Base-by-base conservation (phyloP, 2,888 invertebrate species). In the Drosophila heteroneura region DNA sequence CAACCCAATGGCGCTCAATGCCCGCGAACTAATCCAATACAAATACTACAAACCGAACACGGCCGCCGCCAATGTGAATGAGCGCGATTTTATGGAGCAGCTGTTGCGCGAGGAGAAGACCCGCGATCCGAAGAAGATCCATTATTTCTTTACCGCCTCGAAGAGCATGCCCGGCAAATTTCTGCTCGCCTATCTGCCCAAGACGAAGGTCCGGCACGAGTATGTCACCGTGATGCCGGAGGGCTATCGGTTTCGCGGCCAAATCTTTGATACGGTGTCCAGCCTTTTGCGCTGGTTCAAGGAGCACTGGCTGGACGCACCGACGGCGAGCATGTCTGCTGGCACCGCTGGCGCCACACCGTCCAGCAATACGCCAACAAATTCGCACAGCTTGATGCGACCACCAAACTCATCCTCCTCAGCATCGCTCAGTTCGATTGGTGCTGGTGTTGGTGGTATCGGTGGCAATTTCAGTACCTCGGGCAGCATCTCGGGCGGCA, bases 271-370 rank as follows among this genome's bases (percentile, higher is more conserved):
- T 81, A 96, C 97, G 2, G 74, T 94, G 0, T 93, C 92, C 76
- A 94, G 95, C 16, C 92, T 99, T 70, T 95, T 99, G 88, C 96
- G 97, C 73, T 99, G 99, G 99, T 99, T 99, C 94, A 99, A 99
- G 92, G 98, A 98, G 93, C 98, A 99, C 93, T 99, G 98, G 94
- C 94, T 98, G 79, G 99, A 99, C 91, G 97, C 98, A 0, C 95
- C 97, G 58, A 97, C 97, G 0, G 52, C 97, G 0, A 57, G 56
- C 1, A 54, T 81, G 57, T 35, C 71, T 39, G 41, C 16, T 30
- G 32, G 32, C 49, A 41, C 51, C 0, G 26, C 41, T 3, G 56
- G 28, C 22, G 41, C 37, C 32, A 63, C 76, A 30, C 76, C 76
- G 3, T 47, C 64, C 5, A 44, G 26, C 47, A 68, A 57, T 44